Conservation (phyloP, 2,888 invertebrate species). For the Caenorhabditis imperialis region DNA sequence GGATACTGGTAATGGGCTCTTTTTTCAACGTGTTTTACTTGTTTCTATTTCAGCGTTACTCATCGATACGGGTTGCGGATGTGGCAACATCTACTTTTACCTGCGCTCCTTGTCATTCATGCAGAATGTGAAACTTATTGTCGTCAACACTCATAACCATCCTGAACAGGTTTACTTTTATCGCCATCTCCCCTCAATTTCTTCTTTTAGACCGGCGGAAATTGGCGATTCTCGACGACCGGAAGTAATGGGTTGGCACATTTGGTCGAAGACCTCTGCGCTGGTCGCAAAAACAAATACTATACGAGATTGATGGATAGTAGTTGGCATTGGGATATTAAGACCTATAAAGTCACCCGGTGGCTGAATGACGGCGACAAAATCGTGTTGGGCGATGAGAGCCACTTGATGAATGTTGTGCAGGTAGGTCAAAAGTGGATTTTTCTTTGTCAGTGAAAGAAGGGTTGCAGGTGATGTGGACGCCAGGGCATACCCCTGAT, state of each 20-base stretch:
- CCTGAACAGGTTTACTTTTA: constrained; percentile 61
- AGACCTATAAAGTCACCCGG: constrained; percentile 67
- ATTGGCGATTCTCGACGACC: constrained; percentile 67
- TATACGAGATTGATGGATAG: constrained; percentile 67
- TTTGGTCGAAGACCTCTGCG: constrained; percentile 63
- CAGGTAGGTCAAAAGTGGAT: constrained; percentile 24
- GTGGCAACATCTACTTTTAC: constrained; percentile 66
- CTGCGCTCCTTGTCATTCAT: constrained; percentile 56
- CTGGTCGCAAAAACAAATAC: constrained; percentile 61
- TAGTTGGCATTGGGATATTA: constrained; percentile 67
- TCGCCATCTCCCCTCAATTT: background rate
- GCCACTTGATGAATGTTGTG: constrained; percentile 46
- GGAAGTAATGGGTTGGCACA: constrained; percentile 64
- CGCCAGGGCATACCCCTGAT: constrained; percentile 68
- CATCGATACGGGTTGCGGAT: constrained; percentile 68
- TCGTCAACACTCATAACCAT: constrained; percentile 70
- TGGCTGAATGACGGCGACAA: constrained; percentile 64
- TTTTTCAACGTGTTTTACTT: background rate
- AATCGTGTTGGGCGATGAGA: constrained; percentile 59
- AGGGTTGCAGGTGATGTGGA: constrained; percentile 62
- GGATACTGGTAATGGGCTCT: constrained; percentile 45
- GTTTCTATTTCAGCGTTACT: constrained; percentile 55
- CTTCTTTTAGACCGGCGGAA: constrained; percentile 60
- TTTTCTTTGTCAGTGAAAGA: too few species aligned
- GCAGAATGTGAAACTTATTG: constrained; percentile 59